Evolutionary conservation across 2,113 vertebrate species (phyloP), one percentile per base, ranked within the genome.

Genomic region (Lophius piscatorius): DNA sequence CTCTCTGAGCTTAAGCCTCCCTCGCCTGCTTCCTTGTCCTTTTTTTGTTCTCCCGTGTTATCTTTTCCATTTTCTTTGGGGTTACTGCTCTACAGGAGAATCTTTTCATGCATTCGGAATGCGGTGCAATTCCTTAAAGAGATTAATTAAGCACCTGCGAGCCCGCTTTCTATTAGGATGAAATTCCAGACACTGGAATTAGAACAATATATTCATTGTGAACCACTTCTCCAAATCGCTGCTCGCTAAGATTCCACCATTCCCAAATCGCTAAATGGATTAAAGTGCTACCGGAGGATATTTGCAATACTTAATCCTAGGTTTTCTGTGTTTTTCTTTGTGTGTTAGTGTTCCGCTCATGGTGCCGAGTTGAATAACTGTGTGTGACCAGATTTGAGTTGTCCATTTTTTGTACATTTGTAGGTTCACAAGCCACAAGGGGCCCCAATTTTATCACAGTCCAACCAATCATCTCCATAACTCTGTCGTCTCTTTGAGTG

Each of bases 361-460:
- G 31, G 9, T 60, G 20, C 45, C 14, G 12, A 11, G 10, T 47
- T 28, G 10, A 34, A 38, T 47, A n/a, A 4, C 9, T 31, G 17
- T 46, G 5, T 22, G 5, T n/a, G n/a, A n/a, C n/a, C n/a, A n/a
- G n/a, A n/a, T n/a, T n/a, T n/a, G n/a, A n/a, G n/a, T n/a, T n/a
- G n/a, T n/a, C n/a, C n/a, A n/a, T n/a, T n/a, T n/a, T n/a, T n/a
- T n/a, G n/a, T n/a, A n/a, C n/a, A 18, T 66, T 38, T 42, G 29
- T 22, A 29, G 52, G 39, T 52, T 68, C 79, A 70, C 36, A n/a
- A 54, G 63, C 80, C 58, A 80, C 42, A 59, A 44, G 38, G 54
- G 65, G 52, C 36, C 50, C 46, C n/a, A 42, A 45, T 72, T 76
- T 36, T 28, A 74, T 70, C 47, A 20, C 9, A 57, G 49, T 77